Base-by-base conservation (phyloP, 2,888 invertebrate species). In the Drosophila nr. medialis region DNA sequence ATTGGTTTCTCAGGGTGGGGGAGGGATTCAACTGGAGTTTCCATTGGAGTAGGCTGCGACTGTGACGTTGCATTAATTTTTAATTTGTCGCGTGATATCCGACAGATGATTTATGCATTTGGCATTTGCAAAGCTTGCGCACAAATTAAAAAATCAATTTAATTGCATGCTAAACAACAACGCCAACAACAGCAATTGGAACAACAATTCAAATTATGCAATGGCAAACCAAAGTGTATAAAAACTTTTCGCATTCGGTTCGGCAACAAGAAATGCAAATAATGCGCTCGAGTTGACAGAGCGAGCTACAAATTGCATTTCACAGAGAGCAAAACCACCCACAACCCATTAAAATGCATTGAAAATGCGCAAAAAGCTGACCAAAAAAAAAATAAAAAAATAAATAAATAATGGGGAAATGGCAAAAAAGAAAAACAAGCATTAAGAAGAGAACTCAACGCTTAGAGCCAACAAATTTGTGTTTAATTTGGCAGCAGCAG, bases 211-310 rank as follows among this genome's bases (percentile, higher is more conserved):
- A 72, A 67, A 74, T 75, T 67, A 65, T 77, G 58, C 73, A 61
- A 24, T 54, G 15, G 48, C 30, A 53, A 51, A 38, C 51, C 42
- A 64, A 45, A 59, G 54, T 48, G 30, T 18, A 64, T 10, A 36
- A 34, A 75, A 82, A 73, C 55, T 84, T 71, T 75, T 73, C 36
- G 77, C 70, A 77, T 62, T 75, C 45, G 72, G 53, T 48, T 56
- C 65, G 58, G 65, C 81, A 63, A 58, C 69, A 84, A 80, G 75
- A 67, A 82, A 82, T 90, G 83, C 88, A 84, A 84, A 90, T 88
- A 86, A 75, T 60, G 70, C 61, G 73, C 78, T 71, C 64, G 58
- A 83, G 77, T 77, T 86, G 84, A 65, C 81, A 77, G 64, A 53
- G 42, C 51, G 56, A 48, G 49, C 66, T 63, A 42, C 68, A 72